These are phyloP conservation scores for Gryllus longicercus DNA, from an alignment of 2,888 invertebrate genomes.

Conservation along the genomic window DNA sequence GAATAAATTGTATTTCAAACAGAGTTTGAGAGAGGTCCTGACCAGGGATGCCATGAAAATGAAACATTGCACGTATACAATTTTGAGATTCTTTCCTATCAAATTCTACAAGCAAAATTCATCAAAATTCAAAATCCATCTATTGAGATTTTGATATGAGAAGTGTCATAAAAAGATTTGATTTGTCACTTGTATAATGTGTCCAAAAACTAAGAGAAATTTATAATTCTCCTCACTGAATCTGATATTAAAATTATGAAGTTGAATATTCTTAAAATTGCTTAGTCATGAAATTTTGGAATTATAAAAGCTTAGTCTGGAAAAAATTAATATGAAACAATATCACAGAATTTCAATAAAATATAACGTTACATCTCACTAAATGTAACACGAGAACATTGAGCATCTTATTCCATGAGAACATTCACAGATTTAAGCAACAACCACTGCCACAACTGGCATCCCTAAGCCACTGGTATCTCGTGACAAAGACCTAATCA, in stretches of 20 bases:
- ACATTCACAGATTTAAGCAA: neutral
- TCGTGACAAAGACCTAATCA: neutral
- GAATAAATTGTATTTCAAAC: slow-evolving; percentile 12
- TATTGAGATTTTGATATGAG: neutral
- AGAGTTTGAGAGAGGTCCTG: slow-evolving; percentile 19
- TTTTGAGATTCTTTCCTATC: neutral
- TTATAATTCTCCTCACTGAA: neutral
- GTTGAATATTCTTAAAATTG: neutral
- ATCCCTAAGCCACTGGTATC: slow-evolving; percentile 8
- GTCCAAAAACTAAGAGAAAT: neutral
- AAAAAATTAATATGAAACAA: neutral
- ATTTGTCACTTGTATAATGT: neutral
- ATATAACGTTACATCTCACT: neutral
- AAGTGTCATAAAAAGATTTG: neutral
- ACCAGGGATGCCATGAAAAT: slow-evolving; percentile 23
- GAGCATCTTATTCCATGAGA: slow-evolving; percentile 10
- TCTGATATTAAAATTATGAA: neutral
- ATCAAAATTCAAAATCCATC: neutral
- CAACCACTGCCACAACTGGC: neutral
- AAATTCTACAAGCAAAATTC: neutral
- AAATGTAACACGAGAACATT: slow-evolving; percentile 7
- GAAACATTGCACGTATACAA: neutral
- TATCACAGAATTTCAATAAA: slow-evolving; percentile 4
- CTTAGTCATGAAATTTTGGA: neutral
- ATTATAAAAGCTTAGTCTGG: neutral